These are phyloP conservation scores for Anthopleura sola DNA, from an alignment of 64 coral and sea anemone species.

Conservation along the genomic window DNA sequence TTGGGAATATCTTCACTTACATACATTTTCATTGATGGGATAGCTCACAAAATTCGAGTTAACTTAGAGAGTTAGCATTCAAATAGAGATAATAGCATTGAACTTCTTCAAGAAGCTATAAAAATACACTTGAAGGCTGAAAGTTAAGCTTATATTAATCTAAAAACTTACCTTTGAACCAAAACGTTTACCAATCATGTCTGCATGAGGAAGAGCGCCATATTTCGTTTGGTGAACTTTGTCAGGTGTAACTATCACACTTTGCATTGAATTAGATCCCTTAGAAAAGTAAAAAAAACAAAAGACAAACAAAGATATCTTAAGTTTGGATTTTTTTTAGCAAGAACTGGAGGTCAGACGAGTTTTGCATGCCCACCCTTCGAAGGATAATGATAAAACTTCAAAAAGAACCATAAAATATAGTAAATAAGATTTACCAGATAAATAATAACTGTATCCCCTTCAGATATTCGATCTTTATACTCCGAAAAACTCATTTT, in stretches of 20 bases:
- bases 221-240: constrained; percentile 92
- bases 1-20: too few species aligned
- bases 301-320: too few species aligned
- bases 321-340: neutral
- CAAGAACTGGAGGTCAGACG: neutral
- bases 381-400: too few species aligned
- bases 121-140: too few species aligned
- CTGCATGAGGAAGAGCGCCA: constrained; percentile 75
- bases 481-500: constrained; percentile 89
- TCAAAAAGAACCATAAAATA: neutral
- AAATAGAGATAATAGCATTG: too few species aligned
- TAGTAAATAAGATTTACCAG: constrained; percentile 49
- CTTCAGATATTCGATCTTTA: constrained; percentile 69
- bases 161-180: constrained; percentile 84
- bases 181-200: constrained; percentile 86
- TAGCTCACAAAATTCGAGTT: too few species aligned
- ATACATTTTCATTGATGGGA: too few species aligned
- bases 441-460: constrained; percentile 91
- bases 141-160: too few species aligned
- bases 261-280: constrained; percentile 77
- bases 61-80: too few species aligned
- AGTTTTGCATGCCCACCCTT: too few species aligned
- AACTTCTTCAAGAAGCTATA: too few species aligned
- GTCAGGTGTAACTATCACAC: constrained; percentile 61
- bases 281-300: neutral